Evolutionary conservation across 2,888 invertebrate species (phyloP).

Genomic region (Trichacis sp.): DNA sequence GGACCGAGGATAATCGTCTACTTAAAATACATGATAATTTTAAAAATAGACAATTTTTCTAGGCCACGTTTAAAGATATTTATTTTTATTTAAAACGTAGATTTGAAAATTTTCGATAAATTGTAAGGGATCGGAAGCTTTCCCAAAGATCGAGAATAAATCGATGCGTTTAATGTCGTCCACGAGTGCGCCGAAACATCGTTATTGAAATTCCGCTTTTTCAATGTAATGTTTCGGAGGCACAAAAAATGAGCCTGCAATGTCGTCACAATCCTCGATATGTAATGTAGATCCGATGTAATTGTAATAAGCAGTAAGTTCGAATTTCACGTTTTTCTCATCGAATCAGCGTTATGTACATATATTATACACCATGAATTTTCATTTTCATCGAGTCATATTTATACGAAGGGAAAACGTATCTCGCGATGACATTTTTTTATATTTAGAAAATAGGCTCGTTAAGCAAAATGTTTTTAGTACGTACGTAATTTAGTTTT

Average conservation of each 20-base stretch:
- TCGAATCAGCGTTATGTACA: too few species aligned
- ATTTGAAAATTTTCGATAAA: conserved; percentile 25
- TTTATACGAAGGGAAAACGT: conserved; percentile 15
- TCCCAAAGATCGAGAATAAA: conserved; percentile 1
- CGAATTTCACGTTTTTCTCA: conserved; percentile 14
- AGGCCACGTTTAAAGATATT: conserved; percentile 54
- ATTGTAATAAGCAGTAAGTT: conserved; percentile 11
- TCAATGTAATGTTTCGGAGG: not conserved
- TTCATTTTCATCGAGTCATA: conserved; percentile 24
- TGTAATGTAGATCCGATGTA: conserved; percentile 1
- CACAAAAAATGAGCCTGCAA: conserved; percentile 3
- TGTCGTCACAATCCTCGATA: conserved; percentile 9
- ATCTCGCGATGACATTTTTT: conserved; percentile 15
- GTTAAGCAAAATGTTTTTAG: not conserved
- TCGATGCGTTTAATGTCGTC: conserved; percentile 2
- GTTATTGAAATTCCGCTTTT: not conserved
- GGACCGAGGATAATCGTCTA: too few species aligned
- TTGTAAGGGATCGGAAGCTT: conserved; percentile 3
- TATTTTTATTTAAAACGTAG: conserved; percentile 54
- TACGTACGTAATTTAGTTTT: conserved; percentile 4
- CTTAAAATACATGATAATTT: too few species aligned
- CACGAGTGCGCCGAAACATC: not conserved
- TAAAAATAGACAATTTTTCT: conserved; percentile 55
- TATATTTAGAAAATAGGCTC: not conserved
- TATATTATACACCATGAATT: too few species aligned